Evolutionary conservation across 2,113 vertebrate genomes (phyloP).

Genomic region (Burhinus oedicnemus): DNA sequence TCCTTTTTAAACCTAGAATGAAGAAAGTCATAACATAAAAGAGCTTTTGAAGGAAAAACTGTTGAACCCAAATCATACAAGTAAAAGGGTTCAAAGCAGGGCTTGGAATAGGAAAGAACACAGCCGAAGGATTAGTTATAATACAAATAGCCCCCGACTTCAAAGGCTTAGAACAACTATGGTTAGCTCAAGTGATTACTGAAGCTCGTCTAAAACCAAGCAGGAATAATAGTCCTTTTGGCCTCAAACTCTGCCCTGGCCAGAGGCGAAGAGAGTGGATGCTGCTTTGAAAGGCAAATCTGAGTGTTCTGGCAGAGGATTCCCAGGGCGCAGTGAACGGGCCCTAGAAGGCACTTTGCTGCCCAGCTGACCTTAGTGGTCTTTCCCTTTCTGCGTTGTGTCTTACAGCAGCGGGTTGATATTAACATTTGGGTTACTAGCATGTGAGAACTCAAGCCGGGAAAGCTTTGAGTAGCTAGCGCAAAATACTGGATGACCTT

Average conservation of each 20-base stretch:
- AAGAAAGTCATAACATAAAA: not conserved
- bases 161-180: not conserved
- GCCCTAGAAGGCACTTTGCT: not conserved
- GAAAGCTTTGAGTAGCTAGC: not conserved
- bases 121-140: not conserved
- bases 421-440: not conserved
- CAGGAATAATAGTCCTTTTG: not conserved
- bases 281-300: not conserved
- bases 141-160: not conserved
- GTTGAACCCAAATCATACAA: not conserved
- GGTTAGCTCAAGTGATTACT: not conserved
- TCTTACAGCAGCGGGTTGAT: not conserved
- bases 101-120: not conserved
- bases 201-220: not conserved
- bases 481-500: not conserved
- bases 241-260: not conserved
- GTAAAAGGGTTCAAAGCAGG: not conserved
- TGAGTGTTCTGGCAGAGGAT: not conserved
- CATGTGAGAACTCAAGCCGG: not conserved
- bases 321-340: not conserved
- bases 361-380: not conserved
- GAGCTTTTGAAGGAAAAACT: not conserved
- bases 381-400: not conserved
- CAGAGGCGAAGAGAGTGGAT: not conserved
- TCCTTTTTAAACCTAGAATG: not conserved